Evolutionary conservation across 2,888 invertebrate species (phyloP), one percentile per base, ranked within the genome.

Genomic region (Nematopogon swammerdamellus): DNA sequence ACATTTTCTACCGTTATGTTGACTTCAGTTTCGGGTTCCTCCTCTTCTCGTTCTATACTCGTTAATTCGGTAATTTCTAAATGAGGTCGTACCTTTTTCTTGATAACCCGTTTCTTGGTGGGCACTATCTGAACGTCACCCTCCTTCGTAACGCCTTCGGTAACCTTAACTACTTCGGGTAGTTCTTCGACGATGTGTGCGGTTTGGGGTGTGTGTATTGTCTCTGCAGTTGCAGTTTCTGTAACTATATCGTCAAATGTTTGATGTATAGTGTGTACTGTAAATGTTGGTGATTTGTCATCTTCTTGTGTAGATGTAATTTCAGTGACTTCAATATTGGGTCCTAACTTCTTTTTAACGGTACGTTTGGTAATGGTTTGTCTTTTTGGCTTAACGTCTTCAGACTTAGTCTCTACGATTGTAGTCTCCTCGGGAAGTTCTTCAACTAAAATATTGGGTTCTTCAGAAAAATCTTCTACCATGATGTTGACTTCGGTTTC

Each of bases 251-350:
- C 17, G 42, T 43, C 6, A 6, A 8, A 25, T 6, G 8, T 25
- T 25, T 25, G 5, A 8, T 25, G 4, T 25, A 8, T 6, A 25
- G 25, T 25, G 25, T 25, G 25, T 25, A 25, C 25, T 25, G 25
- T 25, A 8, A 25, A 4, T 25, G 25, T 25, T 25, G 25, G 25
- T 25, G 4, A 8, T 45, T 10, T 48, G 47, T 18, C 67, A 63
- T 54, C 69, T 65, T 46, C 63, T 61, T 70, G 64, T 45, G 67
- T 63, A 47, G 75, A 74, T 19, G 69, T 60, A 43, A 67, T 67
- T 57, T 68, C 69, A 16, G 77, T 70, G 43, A 69, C 62, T 55
- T 75, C 75, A 52, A 67, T 61, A 50, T 72, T 72, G 1, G 59
- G 56, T 2, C 70, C 79, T 50, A 65, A 67, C 52, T 61, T 63